Base-by-base conservation (phyloP, 2,797 vertebrate species). In the Aplochiton taeniatus region DNA sequence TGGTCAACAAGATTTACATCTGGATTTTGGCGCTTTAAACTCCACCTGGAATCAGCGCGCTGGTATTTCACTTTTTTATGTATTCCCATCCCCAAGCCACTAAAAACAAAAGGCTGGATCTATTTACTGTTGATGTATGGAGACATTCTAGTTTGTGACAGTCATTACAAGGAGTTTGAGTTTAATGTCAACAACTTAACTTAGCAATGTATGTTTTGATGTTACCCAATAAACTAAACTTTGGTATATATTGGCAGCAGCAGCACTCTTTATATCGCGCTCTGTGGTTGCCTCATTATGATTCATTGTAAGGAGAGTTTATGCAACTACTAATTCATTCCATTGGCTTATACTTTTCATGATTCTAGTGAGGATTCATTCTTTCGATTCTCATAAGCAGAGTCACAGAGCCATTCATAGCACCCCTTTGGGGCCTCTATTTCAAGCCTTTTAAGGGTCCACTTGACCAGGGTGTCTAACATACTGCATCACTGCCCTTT, bases 281-380 rank as follows among this genome's bases (percentile, higher is more conserved):
- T 59, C 43, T 12, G 12, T 20, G 44, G 44, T 47, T 5, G 9
- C 8, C 17, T 20, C 17, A 9, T 14, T 41, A 18, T 4, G 11
- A 54, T 19, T 54, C 52, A 17, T 19, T 54, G 52, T 11, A 17
- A 60, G 45, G 6, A 45, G 9, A n/a, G 13, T 8, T 4, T 1
- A n/a, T 52, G 8, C 50, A 52, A 9, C 7, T 10, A 5, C n/a
- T 8, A 31, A 31, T 31, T 31, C 31, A 31, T 53, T 53, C 52
- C 57, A 50, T 43, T 52, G 62, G 52, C 20, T 61, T 16, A 63
- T 53, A 51, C 59, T 19, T 63, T 54, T 68, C 62, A 58, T 58
- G 47, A 17, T 19, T 42, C 47, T 50, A 43, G 46, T 16, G 46
- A 74, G 59, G 18, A 11, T 16, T 17, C 53, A 44, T 56, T 67